phyloP scores from a whole-genome alignment of 2,113 vertebrate genomes.

The Phalacrocorax pelagicus region DNA sequence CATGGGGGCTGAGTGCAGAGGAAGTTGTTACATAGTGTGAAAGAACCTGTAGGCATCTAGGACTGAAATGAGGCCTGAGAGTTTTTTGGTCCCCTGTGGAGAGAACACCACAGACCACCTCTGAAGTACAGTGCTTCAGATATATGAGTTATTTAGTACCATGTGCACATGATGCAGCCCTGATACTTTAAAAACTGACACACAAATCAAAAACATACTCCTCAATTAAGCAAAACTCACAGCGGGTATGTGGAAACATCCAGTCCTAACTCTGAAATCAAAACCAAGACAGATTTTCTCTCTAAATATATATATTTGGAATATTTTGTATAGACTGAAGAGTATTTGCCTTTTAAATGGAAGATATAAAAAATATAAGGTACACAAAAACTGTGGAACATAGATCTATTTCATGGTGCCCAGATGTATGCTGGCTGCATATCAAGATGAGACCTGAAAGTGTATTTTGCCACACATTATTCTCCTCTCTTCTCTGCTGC shows the following conservation, averaged over 20 bases:
- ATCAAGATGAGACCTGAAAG: background rate
- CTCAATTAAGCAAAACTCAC: background rate
- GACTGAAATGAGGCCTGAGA: background rate
- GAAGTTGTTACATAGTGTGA: background rate
- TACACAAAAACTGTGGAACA: background rate
- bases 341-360: background rate
- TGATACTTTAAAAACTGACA: background rate
- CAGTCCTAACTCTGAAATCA: background rate
- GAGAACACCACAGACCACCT: background rate
- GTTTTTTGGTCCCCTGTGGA: background rate
- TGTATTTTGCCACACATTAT: accelerated
- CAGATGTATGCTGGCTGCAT: background rate
- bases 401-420: background rate
- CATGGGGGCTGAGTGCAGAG: accelerated
- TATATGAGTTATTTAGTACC: background rate
- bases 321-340: background rate
- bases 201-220: background rate
- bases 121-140: background rate
- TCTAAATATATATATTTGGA: background rate
- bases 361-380: background rate
- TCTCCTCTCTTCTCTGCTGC: background rate
- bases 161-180: accelerated
- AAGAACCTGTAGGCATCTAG: background rate
- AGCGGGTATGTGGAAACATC: background rate
- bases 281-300: background rate